Evolutionary conservation across 1,140 invertebrate species (phyloP), one percentile per base, ranked within the genome.

Genomic region (Brachionus rotundiformis): DNA sequence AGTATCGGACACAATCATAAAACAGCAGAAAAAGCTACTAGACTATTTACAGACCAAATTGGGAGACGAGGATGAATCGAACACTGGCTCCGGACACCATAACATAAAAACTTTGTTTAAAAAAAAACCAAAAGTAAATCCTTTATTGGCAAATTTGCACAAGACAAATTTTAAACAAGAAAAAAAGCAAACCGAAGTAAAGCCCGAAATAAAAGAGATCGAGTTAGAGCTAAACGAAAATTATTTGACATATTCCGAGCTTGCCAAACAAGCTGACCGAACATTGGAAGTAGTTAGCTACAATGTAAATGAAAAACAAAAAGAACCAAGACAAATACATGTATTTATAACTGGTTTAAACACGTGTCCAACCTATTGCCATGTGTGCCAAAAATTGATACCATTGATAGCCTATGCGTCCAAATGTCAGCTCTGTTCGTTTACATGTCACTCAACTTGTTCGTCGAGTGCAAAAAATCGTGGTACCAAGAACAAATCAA

Each of bases 331-430:
- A 27, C 76, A 79, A 79, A 79, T 79, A 36, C 76, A 79, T 27
- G 76, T 79, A 11, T 79, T 79, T n/a, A 79, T 79, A 0, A 79
- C 76, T n/a, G 76, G 76, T 13, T 63, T 79, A 6, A 79, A 79
- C 25, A 79, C 76, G 4, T 79, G 76, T 79, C 47, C 76, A n/a
- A 79, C 76, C 4, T 79, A 79, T 59, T 79, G 76, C 13, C 76
- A 79, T 27, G 76, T 79, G 13, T 79, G 76, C 25, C 76, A 79
- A 63, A 54, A 79, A 25, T 27, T 79, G 10, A 79, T 79, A 19
- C 76, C 76, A 16, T 36, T 79, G 25, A 79, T 79, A 16, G 76
- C 76, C 16, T 79, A 79, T 25, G 76, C 76, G 7, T 79, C 76
- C 44, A 79, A 79, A 39, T 79, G 76, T 33, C 76, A 79, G n/a